Base-by-base conservation (phyloP, 2,797 vertebrate genomes). In the Phoeniculus purpureus region DNA sequence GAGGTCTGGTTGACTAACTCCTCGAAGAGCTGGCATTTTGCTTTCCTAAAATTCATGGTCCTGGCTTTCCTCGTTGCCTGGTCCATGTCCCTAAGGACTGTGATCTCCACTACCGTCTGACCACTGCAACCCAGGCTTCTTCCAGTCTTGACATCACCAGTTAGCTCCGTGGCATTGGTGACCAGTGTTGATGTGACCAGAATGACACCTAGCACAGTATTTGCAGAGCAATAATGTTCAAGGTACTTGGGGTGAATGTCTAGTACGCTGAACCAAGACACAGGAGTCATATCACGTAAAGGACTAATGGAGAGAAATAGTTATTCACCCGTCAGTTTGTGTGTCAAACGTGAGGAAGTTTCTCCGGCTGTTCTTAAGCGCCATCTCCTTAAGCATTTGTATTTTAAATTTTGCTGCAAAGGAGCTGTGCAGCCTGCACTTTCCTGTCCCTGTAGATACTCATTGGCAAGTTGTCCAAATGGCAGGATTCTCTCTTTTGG, bases 401-500 rank as follows among this genome's bases (percentile, higher is more conserved):
- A 8, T 54, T 71, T 76, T 48, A 67, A 74, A 56, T 77, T 67
- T 85, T 89, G 9, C 22, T 71, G 14, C 23, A 58, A 22, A 56
- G 60, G 25, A 51, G 9, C 58, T 56, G 12, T 1, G 5, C 7
- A 68, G 59, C 26, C 31, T 58, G 25, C 11, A 25, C 37, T 85
- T 68, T 15, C 22, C 54, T 80, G 17, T 86, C 75, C 3, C 0
- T 59, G n/a, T 73, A 64, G 80, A 29, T 76, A 58, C 62, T 90
- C 25, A n/a, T 31, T 77, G 70, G 62, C 85, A 68, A 84, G 68
- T 65, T 87, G 90, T 72, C 51, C 79, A 90, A 84, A 90, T 34
- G 77, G 61, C 27, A 78, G 74, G 58, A 50, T 76, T 61, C 3
- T 67, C 21, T 81, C 82, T 90, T 92, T 89, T 92, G 89, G 82